phyloP scores from a whole-genome alignment of 2,888 invertebrate genomes.

The Parelbella ahira region DNA sequence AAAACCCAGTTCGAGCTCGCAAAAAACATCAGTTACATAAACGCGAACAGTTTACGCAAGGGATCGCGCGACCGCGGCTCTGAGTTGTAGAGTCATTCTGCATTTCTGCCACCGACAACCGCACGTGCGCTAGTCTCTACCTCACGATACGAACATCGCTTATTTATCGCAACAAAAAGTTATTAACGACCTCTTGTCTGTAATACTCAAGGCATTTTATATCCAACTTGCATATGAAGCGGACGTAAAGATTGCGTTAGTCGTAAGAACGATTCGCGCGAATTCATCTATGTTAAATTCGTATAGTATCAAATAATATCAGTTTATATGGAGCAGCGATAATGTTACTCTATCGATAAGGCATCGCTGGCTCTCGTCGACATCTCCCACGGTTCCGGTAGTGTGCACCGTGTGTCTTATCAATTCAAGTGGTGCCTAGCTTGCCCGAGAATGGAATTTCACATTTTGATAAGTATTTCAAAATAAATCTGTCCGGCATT shows the following conservation, averaged over 20 bases:
- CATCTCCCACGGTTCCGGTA: constrained; percentile 36
- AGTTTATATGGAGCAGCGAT: constrained; percentile 32
- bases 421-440: constrained; percentile 23
- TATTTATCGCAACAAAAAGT: constrained; percentile 4
- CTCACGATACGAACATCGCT: constrained; percentile 3
- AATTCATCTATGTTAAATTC: neutral
- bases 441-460: constrained; percentile 3
- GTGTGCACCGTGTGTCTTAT: constrained; percentile 36
- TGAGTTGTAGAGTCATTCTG: constrained; percentile 16
- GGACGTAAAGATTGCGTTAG: constrained; percentile 1
- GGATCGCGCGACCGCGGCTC: no score
- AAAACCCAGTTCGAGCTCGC: constrained; percentile 45
- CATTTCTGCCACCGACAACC: constrained; percentile 30
- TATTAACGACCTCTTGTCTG: no score
- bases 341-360: constrained; percentile 47
- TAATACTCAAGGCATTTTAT: constrained; percentile 4
- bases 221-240: neutral
- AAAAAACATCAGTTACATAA: constrained; percentile 63
- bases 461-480: no score
- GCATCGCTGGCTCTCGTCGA: constrained; percentile 29
- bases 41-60: constrained; percentile 63
- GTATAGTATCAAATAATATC: neutral
- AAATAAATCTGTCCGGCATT: no score
- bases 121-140: constrained; percentile 5
- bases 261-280: neutral